These are phyloP conservation scores for Drosophila pseudoananassae DNA, from an alignment of 1,140 invertebrate species.

Conservation along the genomic window DNA sequence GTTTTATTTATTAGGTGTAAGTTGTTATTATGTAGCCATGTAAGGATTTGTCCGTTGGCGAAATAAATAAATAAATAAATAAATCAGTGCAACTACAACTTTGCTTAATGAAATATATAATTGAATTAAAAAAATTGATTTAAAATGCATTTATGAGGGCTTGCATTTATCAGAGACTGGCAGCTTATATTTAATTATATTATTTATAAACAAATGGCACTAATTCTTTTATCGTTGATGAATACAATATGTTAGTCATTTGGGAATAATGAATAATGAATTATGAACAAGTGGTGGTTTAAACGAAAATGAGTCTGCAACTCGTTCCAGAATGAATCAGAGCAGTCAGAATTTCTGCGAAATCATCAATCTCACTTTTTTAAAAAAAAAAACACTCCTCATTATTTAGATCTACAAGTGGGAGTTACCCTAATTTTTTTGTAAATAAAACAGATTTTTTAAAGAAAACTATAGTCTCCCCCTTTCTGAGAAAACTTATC, in stretches of 20 bases:
- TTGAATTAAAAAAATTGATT: conserved; percentile 33
- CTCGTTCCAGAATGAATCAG: conserved; percentile 26
- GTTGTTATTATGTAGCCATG: too few species aligned
- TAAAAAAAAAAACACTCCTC: not conserved
- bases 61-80: too few species aligned
- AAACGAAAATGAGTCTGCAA: conserved; percentile 10
- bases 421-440: too few species aligned
- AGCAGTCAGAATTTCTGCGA: not conserved
- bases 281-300: not conserved
- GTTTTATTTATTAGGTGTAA: too few species aligned
- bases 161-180: conserved; percentile 14
- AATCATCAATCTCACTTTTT: conserved; percentile 14
- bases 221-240: too few species aligned
- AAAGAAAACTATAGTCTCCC: too few species aligned
- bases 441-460: too few species aligned
- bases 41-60: too few species aligned
- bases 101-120: conserved; percentile 34
- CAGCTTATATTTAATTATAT: not conserved
- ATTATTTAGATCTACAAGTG: too few species aligned
- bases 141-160: conserved; percentile 13
- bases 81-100: too few species aligned
- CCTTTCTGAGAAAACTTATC: not conserved
- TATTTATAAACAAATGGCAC: not conserved
- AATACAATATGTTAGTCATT: not conserved
- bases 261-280: too few species aligned